Evolutionary conservation across 2,113 vertebrate genomes (phyloP), one percentile per base, ranked within the genome.

Genomic region (Cyprinodon brontotheroides): DNA sequence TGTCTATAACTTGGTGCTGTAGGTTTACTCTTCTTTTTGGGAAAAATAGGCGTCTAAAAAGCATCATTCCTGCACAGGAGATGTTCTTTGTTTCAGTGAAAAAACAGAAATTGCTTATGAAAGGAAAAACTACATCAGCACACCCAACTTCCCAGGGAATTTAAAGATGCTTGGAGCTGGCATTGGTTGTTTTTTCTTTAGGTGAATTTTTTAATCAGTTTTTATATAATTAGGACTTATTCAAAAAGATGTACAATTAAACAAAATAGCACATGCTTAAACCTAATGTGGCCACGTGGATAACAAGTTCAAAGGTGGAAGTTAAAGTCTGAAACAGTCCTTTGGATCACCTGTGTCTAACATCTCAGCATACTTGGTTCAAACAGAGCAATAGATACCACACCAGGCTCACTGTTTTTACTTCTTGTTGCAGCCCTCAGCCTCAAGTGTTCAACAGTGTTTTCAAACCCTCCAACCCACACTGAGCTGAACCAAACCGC

Each of bases 401-500:
- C 3, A 60, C 72, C 6, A 68, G 48, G 53, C 3, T 62, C 15
- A 29, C 22, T 15, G 22, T 14, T 22, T 36, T 43, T 40, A 70
- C 68, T 43, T 65, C 43, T 61, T 3, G 13, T 61, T 61, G 41
- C 57, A 67, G 4, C 43, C 11, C 57, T 67, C 37, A 37, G 43
- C 48, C 15, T 17, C 5, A 12, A 36, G 50, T 61, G 15, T 67
- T 72, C 47, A 59, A 22, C 37, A 14, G 37, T 39, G 62, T 13
- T 67, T n/a, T 60, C 29, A 11, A 65, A 59, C 15, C 86, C 47
- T 63, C 77, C 14, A 63, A 61, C n/a, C 68, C 60, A 48, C 64
- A 66, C 41, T 62, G 36, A 79, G 69, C 67, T 66, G 29, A 64
- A 59, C 59, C 68, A 41, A 61, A 40, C 65, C 65, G 65, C 48